These are phyloP conservation scores for Lucinisca nassula DNA, from an alignment of 2,888 invertebrate genomes.

Conservation along the genomic window DNA sequence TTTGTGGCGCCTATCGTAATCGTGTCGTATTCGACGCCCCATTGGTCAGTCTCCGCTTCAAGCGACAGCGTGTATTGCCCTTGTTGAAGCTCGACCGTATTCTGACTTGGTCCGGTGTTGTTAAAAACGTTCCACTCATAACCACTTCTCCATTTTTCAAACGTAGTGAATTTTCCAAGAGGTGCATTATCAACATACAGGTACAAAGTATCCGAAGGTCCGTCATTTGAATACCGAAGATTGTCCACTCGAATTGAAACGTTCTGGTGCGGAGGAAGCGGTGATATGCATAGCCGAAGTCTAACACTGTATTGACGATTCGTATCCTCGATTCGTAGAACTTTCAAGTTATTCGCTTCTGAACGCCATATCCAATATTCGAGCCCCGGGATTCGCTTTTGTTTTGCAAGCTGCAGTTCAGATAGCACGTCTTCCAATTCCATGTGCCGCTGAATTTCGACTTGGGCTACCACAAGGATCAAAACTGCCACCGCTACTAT, in stretches of 20 bases:
- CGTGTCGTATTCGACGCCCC: slow-evolving; percentile 62
- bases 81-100: not conserved
- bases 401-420: not conserved
- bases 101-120: slow-evolving; percentile 45
- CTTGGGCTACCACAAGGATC: not conserved
- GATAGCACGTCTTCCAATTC: slow-evolving; percentile 47
- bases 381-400: not conserved
- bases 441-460: slow-evolving; percentile 52
- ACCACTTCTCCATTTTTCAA: slow-evolving; percentile 52
- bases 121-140: slow-evolving; percentile 62
- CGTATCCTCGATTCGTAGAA: slow-evolving; percentile 38
- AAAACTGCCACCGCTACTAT: not conserved
- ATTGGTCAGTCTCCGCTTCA: slow-evolving; percentile 44
- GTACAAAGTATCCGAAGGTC: slow-evolving; percentile 46
- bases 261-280: not conserved
- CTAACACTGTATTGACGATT: slow-evolving; percentile 10
- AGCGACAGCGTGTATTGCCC: slow-evolving; percentile 38
- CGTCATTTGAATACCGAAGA: slow-evolving; percentile 60
- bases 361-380: slow-evolving; percentile 56
- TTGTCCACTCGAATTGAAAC: slow-evolving; percentile 43
- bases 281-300: slow-evolving; percentile 43
- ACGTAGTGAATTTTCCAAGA: slow-evolving; percentile 35
- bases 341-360: slow-evolving; percentile 44
- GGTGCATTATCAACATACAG: slow-evolving; percentile 14
- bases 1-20: slow-evolving; percentile 55